Conservation (phyloP, 2,113 vertebrate genomes). For the Falco punctatus region DNA sequence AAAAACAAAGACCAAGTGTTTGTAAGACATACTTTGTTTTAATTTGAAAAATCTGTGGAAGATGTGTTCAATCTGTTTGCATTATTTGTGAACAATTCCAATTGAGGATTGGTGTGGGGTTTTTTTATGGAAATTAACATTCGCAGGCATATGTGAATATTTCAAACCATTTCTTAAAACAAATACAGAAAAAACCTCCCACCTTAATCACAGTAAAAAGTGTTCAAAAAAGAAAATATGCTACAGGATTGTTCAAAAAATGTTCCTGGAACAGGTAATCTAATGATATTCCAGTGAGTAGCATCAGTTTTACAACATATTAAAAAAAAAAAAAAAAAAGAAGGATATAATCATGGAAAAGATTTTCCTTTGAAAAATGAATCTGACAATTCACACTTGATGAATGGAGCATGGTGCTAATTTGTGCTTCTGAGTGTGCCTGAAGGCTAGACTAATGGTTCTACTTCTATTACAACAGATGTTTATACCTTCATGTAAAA, state of each 20-base stretch:
- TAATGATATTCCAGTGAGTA: not conserved
- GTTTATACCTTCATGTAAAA: not conserved
- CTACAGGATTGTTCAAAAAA: not conserved
- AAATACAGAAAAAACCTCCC: not conserved
- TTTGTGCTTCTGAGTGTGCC: not conserved
- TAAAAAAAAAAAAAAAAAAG: not conserved
- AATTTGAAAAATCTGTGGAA: slow-evolving; percentile 16
- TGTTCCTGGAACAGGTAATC: not conserved
- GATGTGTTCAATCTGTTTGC: not conserved
- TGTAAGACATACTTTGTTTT: not conserved
- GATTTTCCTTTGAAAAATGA: not conserved
- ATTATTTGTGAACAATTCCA: not conserved
- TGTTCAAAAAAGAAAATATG: not conserved
- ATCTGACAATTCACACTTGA: not conserved
- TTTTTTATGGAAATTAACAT: not conserved
- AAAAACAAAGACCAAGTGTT: slow-evolving; percentile 2
- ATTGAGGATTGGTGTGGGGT: not conserved
- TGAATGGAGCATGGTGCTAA: not conserved
- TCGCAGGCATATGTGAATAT: not conserved
- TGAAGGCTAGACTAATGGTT: not conserved
- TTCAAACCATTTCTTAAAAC: not conserved
- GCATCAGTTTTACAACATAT: not conserved
- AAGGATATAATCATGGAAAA: not conserved
- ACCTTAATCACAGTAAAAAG: not conserved
- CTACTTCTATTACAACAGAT: not conserved